Evolutionary conservation across 2,888 invertebrate genomes (phyloP), one percentile per base, ranked within the genome.

Genomic region (Arge pagana): DNA sequence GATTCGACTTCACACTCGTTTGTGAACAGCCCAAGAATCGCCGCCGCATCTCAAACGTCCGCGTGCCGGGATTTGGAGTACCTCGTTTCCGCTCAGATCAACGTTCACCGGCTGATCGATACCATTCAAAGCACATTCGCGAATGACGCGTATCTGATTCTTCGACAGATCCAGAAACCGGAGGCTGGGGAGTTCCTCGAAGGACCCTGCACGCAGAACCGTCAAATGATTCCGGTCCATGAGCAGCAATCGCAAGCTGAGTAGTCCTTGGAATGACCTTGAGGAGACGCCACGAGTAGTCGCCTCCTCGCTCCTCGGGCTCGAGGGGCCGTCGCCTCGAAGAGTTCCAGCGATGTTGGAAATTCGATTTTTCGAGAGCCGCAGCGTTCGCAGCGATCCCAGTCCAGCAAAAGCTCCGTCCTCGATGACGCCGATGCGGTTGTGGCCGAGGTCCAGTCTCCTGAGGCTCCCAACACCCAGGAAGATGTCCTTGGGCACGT

Each of bases 311-410:
- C n/a, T 45, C 23, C 15, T 45, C 33, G 19, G 35, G 33, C 33
- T 21, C 10, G 33, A n/a, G n/a, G n/a, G n/a, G 21, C 19, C 13
- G 24, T 30, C 31, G 13, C 33, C 21, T 21, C 33, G 33, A 23
- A 45, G 33, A 33, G 31, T 45, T 21, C 31, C 45, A 13, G 3
- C 18, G 23, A 45, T 45, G 23, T 24, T 45, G 21, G 45, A 45
- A 45, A 45, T 45, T 24, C 33, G 23, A n/a, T 45, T 45, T 3
- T 35, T 35, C 21, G 45, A 45, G n/a, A 45, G 23, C 23, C 45
- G 45, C 23, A 45, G 16, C n/a, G 45, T 45, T 35, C 30, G 21
- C n/a, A 45, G 45, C 10, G 23, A 45, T 13, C 21, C 10, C 1
- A 45, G 45, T 6, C 33, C 33, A 11, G 8, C 11, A 35, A 45